These are phyloP conservation scores for Periophthalmodon schlosseri DNA, from an alignment of 2,113 vertebrate genomes.

Conservation along the genomic window DNA sequence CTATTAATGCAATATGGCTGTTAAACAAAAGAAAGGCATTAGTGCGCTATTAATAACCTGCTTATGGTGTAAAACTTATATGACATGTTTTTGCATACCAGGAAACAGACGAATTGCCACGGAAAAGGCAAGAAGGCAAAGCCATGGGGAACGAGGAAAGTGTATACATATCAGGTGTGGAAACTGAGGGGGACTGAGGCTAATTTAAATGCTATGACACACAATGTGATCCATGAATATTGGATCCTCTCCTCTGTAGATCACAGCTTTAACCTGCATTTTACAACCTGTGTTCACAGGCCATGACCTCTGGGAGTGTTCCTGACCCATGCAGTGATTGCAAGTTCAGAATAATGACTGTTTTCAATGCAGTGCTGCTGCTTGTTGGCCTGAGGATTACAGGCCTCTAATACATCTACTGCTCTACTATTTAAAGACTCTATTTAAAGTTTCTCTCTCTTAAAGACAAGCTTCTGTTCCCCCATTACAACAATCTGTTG, in stretches of 20 bases:
- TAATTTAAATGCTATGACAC: not conserved
- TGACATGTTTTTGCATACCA: not conserved
- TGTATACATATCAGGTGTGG: constrained; percentile 7
- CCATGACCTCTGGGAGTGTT: constrained; percentile 3
- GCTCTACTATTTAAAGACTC: not conserved
- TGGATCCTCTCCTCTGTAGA: not conserved
- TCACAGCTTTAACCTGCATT: not conserved
- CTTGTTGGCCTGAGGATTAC: constrained; percentile 11
- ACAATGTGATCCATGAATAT: not conserved
- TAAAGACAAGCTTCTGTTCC: not conserved
- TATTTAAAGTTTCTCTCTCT: not conserved
- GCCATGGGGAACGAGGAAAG: not conserved
- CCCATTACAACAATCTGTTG: not conserved
- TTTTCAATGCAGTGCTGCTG: not conserved
- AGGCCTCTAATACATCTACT: not conserved
- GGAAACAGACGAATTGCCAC: not conserved
- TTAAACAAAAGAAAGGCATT: not conserved
- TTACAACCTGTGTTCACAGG: constrained; percentile 3
- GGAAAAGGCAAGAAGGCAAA: not conserved
- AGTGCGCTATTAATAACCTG: not conserved
- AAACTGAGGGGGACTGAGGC: not conserved
- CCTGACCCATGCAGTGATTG: constrained; percentile 1
- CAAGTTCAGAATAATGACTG: constrained; percentile 1
- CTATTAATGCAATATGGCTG: not conserved
- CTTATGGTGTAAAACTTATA: not conserved